A percentile compares a stretch with the other conserved stretches of the same genome.
Conservation (phyloP, 2,797 vertebrate genomes). For the Microctenopoma steveboyesi region DNA sequence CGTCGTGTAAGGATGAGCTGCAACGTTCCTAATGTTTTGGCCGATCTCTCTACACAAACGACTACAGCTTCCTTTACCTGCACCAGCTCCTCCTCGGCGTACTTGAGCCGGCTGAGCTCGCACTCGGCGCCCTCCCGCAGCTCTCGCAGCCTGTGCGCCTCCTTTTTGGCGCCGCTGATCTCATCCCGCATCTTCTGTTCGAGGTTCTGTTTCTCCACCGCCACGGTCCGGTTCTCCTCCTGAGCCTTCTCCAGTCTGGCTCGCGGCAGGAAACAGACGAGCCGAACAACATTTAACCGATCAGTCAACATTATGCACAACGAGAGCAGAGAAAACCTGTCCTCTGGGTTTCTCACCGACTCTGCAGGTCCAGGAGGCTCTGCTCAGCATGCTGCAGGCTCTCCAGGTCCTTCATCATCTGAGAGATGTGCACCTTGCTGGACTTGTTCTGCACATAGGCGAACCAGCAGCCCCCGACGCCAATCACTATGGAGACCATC, state of each 20-base stretch:
- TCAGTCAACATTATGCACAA: neutral
- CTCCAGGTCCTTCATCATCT: slow-evolving; percentile 99
- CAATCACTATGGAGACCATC: slow-evolving; percentile 96
- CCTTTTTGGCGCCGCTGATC: slow-evolving; percentile 93
- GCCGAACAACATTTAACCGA: too few species aligned
- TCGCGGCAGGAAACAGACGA: neutral
- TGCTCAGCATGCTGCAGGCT: slow-evolving; percentile 94
- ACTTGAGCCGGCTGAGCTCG: slow-evolving; percentile 95
- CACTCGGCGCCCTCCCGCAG: slow-evolving; percentile 94
- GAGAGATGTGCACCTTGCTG: slow-evolving; percentile 94
- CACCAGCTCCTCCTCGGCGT: slow-evolving; percentile 96
- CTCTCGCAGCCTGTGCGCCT: slow-evolving; percentile 92
- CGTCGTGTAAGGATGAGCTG: slow-evolving; percentile 9
- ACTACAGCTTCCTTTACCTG: slow-evolving; percentile 82
- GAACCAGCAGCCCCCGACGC: slow-evolving; percentile 98
- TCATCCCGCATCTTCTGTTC: slow-evolving; percentile 98
- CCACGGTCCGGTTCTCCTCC: slow-evolving; percentile 97
- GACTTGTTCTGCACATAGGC: slow-evolving; percentile 97
- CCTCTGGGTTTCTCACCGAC: slow-evolving; percentile 81
- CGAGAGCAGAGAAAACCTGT: neutral
- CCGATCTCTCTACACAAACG: too few species aligned
- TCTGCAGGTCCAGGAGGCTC: slow-evolving; percentile 93
- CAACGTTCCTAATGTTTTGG: too few species aligned
- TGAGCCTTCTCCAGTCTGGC: slow-evolving; percentile 95
- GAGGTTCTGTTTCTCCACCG: slow-evolving; percentile 97